Percentiles rank a stretch among this genome's conserved stretches.
Conservation (phyloP, 2,888 invertebrate species). For the Coelinius sp. region DNA sequence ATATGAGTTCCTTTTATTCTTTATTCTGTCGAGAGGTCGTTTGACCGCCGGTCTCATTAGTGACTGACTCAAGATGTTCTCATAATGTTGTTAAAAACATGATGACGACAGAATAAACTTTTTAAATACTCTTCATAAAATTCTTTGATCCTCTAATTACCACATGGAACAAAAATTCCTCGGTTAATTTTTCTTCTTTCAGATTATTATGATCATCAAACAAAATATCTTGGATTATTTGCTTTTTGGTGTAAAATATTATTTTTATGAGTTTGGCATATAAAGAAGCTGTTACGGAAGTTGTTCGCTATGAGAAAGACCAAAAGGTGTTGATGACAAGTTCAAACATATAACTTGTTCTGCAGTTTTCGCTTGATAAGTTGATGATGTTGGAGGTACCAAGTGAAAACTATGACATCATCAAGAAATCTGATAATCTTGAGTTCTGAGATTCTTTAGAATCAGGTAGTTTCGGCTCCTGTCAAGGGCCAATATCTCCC, state of each 20-base stretch:
- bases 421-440: too few relatives aligned
- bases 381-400: too few relatives aligned
- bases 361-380: too few relatives aligned
- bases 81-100: conserved; percentile 6
- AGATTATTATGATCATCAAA: too few relatives aligned
- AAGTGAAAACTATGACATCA: too few relatives aligned
- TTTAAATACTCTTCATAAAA: too few relatives aligned
- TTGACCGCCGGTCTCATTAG: conserved; percentile 11
- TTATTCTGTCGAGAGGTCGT: not conserved
- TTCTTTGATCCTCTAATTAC: not conserved
- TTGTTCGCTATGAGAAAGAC: conserved; percentile 8
- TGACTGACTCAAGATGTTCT: not conserved
- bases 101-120: not conserved
- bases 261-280: too few relatives aligned
- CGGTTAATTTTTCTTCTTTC: too few relatives aligned
- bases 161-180: too few relatives aligned
- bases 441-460: too few relatives aligned
- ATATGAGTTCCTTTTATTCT: not conserved
- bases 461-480: conserved; percentile 12
- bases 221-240: too few relatives aligned
- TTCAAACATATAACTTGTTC: conserved; percentile 40
- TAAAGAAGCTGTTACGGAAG: not conserved
- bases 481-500: not conserved
- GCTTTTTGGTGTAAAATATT: too few relatives aligned
- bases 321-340: conserved; percentile 48